phyloP scores from a whole-genome alignment of 2,113 vertebrate genomes.

The Ahaetulla prasina region DNA sequence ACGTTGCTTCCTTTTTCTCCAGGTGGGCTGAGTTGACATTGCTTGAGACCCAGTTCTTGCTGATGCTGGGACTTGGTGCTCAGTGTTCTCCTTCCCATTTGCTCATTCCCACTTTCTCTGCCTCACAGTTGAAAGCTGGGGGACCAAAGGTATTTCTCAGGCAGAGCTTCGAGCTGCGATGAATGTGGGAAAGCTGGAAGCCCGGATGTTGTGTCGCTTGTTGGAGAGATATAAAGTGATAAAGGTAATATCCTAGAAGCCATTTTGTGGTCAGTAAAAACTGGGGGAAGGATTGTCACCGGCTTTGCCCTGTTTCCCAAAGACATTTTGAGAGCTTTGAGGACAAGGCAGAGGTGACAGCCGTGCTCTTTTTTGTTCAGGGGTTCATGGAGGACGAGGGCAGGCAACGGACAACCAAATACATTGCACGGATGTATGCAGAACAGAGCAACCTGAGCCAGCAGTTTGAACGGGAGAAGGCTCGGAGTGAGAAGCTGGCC shows the following conservation, averaged over 20 bases:
- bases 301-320: not conserved
- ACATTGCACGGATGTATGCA: slow-evolving; percentile 82
- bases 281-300: not conserved
- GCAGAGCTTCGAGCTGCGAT: slow-evolving; percentile 76
- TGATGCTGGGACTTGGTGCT: not conserved
- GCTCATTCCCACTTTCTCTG: slow-evolving; percentile 15
- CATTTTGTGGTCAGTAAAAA: not conserved
- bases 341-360: not conserved
- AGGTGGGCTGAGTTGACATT: not conserved
- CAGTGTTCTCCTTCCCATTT: not conserved
- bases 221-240: slow-evolving; percentile 83
- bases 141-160: slow-evolving; percentile 88
- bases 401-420: slow-evolving; percentile 93
- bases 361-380: slow-evolving; percentile 55
- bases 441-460: slow-evolving; percentile 82
- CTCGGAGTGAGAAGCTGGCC: slow-evolving; percentile 79
- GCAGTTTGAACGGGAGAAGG: slow-evolving; percentile 84
- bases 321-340: not conserved
- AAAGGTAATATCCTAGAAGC: slow-evolving; percentile 71
- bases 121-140: slow-evolving; percentile 79
- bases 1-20: not conserved
- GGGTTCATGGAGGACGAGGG: slow-evolving; percentile 97
- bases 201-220: slow-evolving; percentile 87
- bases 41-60: not conserved
- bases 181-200: slow-evolving; percentile 89